These are phyloP conservation scores for Gasteruption jaculator DNA, from an alignment of 2,888 invertebrate species.

Conservation along the genomic window DNA sequence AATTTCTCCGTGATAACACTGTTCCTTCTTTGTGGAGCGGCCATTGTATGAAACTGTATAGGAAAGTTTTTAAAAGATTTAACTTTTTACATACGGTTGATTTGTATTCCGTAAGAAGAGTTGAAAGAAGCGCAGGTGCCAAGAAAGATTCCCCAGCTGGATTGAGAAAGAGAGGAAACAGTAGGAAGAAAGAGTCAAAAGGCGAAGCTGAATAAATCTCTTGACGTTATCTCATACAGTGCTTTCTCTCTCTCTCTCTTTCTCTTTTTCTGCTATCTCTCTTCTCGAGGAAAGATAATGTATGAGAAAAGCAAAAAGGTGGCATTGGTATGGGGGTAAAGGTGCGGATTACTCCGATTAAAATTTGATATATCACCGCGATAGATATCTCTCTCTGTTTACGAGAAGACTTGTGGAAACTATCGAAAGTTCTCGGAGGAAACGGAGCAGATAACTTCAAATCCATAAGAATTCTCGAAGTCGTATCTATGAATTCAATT, in stretches of 20 bases:
- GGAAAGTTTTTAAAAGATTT: too few relatives aligned
- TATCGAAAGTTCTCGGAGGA: too few relatives aligned
- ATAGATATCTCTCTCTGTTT: slow-evolving; percentile 1
- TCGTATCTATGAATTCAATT: too few relatives aligned
- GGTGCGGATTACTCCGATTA: slow-evolving; percentile 26
- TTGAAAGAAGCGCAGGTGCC: slow-evolving; percentile 3
- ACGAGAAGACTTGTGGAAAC: slow-evolving; percentile 8
- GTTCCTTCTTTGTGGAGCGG: too few relatives aligned
- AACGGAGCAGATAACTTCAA: too few relatives aligned
- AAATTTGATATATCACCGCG: slow-evolving; percentile 24
- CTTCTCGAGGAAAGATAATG: slow-evolving; percentile 5
- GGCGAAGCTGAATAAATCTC: slow-evolving; percentile 29
- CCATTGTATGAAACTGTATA: too few relatives aligned
- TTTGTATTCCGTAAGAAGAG: slow-evolving; percentile 8
- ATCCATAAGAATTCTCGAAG: too few relatives aligned
- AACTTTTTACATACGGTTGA: too few relatives aligned
- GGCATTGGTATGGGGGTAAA: slow-evolving; percentile 13
- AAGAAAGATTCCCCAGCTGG: slow-evolving; percentile 11
- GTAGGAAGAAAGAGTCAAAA: slow-evolving; percentile 19
- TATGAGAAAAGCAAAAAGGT: too few relatives aligned
- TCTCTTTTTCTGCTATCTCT: neutral
- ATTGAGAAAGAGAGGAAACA: slow-evolving; percentile 6
- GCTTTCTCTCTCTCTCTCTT: too few relatives aligned
- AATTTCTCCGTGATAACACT: too few relatives aligned
- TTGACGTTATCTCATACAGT: slow-evolving; percentile 25